Percentiles rank a stretch among this genome's conserved stretches.
phyloP scores from a whole-genome alignment of 2,797 vertebrate species.

The Gadopsis marmoratus region DNA sequence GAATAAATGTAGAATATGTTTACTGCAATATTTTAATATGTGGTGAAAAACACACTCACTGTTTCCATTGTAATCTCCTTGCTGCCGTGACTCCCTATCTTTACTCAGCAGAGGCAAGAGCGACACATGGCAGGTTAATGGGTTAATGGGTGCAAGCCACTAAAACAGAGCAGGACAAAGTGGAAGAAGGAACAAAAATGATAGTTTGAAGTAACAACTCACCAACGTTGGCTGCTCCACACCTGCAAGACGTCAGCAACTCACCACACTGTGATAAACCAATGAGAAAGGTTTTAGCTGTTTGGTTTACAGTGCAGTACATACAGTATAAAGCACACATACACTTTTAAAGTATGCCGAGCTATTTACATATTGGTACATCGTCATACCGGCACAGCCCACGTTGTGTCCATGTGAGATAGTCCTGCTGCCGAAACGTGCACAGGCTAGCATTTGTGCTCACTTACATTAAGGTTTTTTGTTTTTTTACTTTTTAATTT shows the following conservation, averaged over 20 bases:
- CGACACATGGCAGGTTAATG: background rate
- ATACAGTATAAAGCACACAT: background rate
- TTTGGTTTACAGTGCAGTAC: background rate
- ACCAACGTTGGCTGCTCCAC: conserved; percentile 93
- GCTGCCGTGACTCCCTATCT: conserved; percentile 90
- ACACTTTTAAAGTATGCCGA: background rate
- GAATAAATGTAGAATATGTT: background rate
- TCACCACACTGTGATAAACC: conserved; percentile 89
- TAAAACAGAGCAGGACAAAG: background rate
- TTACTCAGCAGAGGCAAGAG: conserved; percentile 32
- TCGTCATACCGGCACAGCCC: background rate
- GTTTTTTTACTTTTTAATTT: background rate
- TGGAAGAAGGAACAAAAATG: background rate
- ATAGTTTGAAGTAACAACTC: conserved; percentile 62
- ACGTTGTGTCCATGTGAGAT: background rate
- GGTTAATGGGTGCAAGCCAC: background rate
- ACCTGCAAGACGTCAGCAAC: conserved; percentile 95
- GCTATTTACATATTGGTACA: background rate
- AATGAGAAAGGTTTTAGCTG: conserved; percentile 44
- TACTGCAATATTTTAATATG: background rate
- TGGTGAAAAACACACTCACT: conserved; percentile 83
- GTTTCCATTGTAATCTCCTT: conserved; percentile 92
- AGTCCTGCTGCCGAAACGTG: background rate
- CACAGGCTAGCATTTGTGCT: background rate
- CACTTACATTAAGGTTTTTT: background rate